These are phyloP conservation scores for Charadrius vociferus DNA, from an alignment of 2,113 vertebrate species.

Conservation along the genomic window DNA sequence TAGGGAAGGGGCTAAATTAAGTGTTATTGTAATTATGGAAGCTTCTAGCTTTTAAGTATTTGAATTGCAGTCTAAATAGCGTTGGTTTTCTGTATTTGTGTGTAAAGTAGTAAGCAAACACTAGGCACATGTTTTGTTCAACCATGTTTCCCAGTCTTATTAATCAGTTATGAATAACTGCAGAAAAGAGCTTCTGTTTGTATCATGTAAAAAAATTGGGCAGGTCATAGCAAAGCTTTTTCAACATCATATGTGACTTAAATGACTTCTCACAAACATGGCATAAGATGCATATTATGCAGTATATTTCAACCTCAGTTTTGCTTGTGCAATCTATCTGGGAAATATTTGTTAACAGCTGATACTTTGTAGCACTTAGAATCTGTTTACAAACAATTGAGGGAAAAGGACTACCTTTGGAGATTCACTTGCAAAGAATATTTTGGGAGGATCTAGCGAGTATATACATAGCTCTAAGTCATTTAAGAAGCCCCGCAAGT, in stretches of 20 bases:
- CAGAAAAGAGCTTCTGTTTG: not conserved
- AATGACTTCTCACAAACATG: not conserved
- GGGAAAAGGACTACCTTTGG: not conserved
- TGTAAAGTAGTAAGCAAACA: not conserved
- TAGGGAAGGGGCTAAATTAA: not conserved
- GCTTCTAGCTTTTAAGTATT: not conserved
- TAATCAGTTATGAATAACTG: not conserved
- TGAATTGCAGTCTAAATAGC: not conserved
- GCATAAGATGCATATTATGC: not conserved
- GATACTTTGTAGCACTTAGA: not conserved
- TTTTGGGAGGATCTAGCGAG: not conserved
- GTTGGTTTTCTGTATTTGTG: not conserved
- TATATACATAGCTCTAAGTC: not conserved
- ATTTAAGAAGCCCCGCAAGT: not conserved
- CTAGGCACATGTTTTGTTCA: not conserved
- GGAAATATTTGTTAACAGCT: not conserved
- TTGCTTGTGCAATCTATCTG: not conserved
- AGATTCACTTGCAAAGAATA: not conserved
- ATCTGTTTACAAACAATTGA: not conserved
- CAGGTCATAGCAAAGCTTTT: not conserved
- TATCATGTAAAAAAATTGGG: not conserved
- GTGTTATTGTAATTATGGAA: not conserved
- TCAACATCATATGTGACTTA: not conserved
- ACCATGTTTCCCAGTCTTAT: not conserved
- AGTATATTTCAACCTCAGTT: not conserved